These are phyloP conservation scores for Subacronicta megacephala DNA, from an alignment of 2,888 invertebrate species.

Conservation along the genomic window DNA sequence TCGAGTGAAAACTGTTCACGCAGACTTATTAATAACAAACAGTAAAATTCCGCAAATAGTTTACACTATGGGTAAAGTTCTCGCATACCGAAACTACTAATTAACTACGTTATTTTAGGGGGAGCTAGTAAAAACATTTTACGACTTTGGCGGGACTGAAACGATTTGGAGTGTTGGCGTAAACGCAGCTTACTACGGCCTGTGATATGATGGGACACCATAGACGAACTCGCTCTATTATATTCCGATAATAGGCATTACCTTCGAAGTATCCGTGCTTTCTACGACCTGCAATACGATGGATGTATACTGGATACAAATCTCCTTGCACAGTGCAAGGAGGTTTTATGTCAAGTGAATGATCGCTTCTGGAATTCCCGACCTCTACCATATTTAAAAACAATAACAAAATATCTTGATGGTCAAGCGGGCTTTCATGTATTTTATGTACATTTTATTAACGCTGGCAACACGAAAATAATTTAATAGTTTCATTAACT, in stretches of 20 bases:
- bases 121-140: not conserved
- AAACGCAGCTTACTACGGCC: too few species aligned
- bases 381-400: not conserved
- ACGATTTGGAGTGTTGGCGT: not conserved
- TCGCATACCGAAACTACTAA: not conserved
- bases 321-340: too few species aligned
- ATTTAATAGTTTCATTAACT: not conserved
- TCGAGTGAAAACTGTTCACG: not conserved
- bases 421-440: not conserved
- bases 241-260: too few species aligned
- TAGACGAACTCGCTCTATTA: too few species aligned
- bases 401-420: not conserved
- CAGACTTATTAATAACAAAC: not conserved
- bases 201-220: not conserved
- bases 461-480: not conserved
- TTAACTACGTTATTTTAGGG: not conserved
- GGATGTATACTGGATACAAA: too few species aligned
- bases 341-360: too few species aligned
- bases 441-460: conserved; percentile 8
- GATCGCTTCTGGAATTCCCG: too few species aligned
- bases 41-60: not conserved
- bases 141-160: not conserved
- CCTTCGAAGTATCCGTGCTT: too few species aligned
- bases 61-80: not conserved
- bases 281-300: too few species aligned